Conservation (phyloP, 2,888 invertebrate genomes). For the Drosophila monieri region DNA sequence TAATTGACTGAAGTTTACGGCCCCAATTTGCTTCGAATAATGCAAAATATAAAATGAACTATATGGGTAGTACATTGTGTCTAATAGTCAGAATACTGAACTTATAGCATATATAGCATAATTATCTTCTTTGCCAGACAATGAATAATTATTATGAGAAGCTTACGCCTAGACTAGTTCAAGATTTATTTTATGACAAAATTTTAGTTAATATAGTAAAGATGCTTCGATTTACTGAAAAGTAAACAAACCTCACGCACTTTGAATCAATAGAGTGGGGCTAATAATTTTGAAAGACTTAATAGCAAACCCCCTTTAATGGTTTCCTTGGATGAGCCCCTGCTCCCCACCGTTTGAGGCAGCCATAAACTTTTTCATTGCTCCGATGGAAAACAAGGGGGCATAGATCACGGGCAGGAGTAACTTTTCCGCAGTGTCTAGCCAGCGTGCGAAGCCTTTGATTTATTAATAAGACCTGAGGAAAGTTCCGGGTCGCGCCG, state of each 20-base stretch:
- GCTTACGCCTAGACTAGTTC: too few relatives aligned
- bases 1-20: not conserved
- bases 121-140: too few relatives aligned
- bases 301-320: not conserved
- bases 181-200: too few relatives aligned
- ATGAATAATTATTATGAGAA: too few relatives aligned
- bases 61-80: not conserved
- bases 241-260: too few relatives aligned
- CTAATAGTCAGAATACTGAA: not conserved
- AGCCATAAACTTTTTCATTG: constrained; percentile 63
- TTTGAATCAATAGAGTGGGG: too few relatives aligned
- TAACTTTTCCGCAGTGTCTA: constrained; percentile 63
- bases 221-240: too few relatives aligned
- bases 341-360: constrained; percentile 55
- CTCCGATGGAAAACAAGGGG: not conserved
- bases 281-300: not conserved
- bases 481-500: constrained; percentile 31
- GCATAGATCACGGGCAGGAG: constrained; percentile 8
- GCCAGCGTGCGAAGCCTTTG: constrained; percentile 61
- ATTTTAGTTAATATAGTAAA: too few relatives aligned
- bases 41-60: not conserved
- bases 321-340: constrained; percentile 1
- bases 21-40: not conserved
- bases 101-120: too few relatives aligned
- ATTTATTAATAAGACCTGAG: constrained; percentile 66